Evolutionary conservation across 1,140 invertebrate species (phyloP).

Genomic region (Nasonia giraulti): DNA sequence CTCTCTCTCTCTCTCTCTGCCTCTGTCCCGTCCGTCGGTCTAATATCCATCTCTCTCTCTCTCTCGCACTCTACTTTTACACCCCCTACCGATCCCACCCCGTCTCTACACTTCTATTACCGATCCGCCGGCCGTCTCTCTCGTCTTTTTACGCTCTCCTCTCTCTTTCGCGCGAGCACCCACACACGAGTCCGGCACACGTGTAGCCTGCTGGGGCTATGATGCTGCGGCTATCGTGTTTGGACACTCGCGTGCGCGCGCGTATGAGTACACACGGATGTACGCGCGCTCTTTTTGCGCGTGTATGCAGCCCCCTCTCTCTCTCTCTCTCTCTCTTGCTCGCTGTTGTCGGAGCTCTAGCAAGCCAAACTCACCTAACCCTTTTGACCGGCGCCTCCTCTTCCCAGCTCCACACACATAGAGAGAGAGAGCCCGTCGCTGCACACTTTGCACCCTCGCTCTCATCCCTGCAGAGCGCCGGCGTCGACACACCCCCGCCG

Average conservation of each 20-base stretch:
- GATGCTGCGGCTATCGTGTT: no score
- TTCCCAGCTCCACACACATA: conserved; percentile 20
- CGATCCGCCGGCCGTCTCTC: conserved; percentile 31
- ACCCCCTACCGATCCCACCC: not conserved
- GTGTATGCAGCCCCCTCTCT: not conserved
- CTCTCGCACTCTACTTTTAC: conserved; percentile 6
- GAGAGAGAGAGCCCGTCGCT: conserved; percentile 35
- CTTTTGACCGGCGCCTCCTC: conserved; percentile 52
- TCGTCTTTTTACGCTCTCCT: conserved; percentile 46
- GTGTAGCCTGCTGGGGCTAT: not conserved
- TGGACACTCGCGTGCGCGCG: not conserved
- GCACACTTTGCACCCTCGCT: conserved; percentile 41
- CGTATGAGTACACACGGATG: not conserved
- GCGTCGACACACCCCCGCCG: conserved; percentile 29
- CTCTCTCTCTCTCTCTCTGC: conserved; percentile 30
- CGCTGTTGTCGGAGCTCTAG: not conserved
- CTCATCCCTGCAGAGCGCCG: conserved; percentile 14
- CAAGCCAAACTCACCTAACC: conserved; percentile 50
- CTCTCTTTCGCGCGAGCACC: not conserved
- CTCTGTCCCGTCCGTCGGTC: conserved; percentile 48
- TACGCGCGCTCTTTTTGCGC: not conserved
- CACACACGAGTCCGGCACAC: not conserved
- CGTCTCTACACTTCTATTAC: conserved; percentile 19
- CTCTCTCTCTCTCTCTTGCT: not conserved
- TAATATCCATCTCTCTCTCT: conserved; percentile 41